These are phyloP conservation scores for Poecilus cupreus DNA, from an alignment of 2,888 invertebrate species.

Conservation along the genomic window DNA sequence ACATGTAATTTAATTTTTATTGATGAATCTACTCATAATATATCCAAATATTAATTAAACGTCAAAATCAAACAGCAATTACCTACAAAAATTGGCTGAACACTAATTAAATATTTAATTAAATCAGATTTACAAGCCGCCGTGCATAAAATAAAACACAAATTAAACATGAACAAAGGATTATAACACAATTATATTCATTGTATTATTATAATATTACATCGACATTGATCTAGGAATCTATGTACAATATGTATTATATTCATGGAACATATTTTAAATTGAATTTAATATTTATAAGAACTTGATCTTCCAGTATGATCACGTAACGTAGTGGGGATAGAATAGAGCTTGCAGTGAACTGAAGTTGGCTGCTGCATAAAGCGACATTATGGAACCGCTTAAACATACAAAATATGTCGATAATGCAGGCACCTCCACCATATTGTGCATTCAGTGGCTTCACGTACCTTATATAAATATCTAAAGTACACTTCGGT, in stretches of 20 bases:
- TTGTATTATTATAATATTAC: not conserved
- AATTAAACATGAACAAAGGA: not conserved
- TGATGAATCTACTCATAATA: not conserved
- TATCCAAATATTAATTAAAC: not conserved
- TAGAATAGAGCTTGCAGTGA: not conserved
- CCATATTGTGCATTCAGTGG: constrained; percentile 33
- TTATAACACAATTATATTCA: not conserved
- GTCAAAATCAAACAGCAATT: not conserved
- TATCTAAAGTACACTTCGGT: not conserved
- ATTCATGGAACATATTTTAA: not conserved
- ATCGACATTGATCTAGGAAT: not conserved
- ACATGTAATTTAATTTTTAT: not conserved
- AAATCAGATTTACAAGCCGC: not conserved
- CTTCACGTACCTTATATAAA: constrained; percentile 15
- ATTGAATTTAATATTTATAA: constrained; percentile 4
- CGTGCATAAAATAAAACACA: not conserved
- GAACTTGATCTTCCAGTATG: not conserved
- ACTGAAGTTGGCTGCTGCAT: not conserved
- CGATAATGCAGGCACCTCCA: constrained; percentile 27
- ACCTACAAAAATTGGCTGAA: not conserved
- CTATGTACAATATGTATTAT: not conserved
- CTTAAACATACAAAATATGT: constrained; percentile 24
- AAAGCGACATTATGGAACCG: not conserved
- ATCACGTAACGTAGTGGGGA: not conserved
- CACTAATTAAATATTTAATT: constrained; percentile 17